Percentiles rank a stretch among this genome's conserved stretches.
These are phyloP conservation scores for Poicephalus meyeri DNA, from an alignment of 2,113 vertebrate genomes.

Conservation along the genomic window DNA sequence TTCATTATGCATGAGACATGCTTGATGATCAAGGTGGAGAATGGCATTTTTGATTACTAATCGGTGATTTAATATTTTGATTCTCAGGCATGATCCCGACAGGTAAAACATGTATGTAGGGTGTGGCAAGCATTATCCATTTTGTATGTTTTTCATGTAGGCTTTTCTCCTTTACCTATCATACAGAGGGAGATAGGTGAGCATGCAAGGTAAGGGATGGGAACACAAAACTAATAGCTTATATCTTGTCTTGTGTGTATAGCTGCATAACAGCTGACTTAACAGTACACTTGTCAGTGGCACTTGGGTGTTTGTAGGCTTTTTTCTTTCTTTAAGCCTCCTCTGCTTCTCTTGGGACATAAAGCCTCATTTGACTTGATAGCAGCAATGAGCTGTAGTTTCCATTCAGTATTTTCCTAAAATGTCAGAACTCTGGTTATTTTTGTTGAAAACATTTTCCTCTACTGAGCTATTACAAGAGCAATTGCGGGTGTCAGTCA, in stretches of 20 bases:
- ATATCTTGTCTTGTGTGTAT: background rate
- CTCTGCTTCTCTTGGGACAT: background rate
- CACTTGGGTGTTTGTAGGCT: background rate
- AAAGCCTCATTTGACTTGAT: background rate
- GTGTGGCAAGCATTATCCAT: background rate
- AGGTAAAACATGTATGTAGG: rapidly evolving
- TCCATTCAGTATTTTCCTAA: background rate
- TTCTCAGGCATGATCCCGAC: background rate
- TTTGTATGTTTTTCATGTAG: background rate
- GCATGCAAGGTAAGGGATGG: background rate
- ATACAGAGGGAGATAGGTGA: background rate
- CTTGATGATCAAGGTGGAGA: background rate
- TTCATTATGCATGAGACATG: background rate
- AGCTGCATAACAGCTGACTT: background rate
- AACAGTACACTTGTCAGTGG: background rate
- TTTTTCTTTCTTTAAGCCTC: background rate
- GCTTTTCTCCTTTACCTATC: background rate
- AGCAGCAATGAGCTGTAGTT: background rate
- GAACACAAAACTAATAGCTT: background rate
- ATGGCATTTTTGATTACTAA: rapidly evolving
- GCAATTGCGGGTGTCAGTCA: background rate
- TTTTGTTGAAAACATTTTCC: background rate
- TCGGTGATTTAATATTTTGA: background rate
- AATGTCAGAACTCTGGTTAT: background rate
- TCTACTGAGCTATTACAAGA: background rate